These are phyloP conservation scores for Yponomeuta malinellus DNA, from an alignment of 2,888 invertebrate genomes.

Conservation along the genomic window DNA sequence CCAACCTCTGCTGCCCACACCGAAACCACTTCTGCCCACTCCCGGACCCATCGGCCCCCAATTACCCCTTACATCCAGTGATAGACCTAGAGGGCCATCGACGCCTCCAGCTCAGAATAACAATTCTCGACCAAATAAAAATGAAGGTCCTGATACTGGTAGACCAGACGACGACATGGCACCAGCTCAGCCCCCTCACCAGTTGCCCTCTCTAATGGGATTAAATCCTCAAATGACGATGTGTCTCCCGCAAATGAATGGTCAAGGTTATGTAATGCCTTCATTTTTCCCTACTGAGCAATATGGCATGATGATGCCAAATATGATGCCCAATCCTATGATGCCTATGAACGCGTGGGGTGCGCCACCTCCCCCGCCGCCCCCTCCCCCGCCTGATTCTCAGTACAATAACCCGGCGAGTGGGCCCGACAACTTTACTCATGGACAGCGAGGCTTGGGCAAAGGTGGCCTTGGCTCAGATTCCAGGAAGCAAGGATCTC, in stretches of 20 bases:
- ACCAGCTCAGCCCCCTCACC: slow-evolving; percentile 28
- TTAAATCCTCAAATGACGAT: slow-evolving; percentile 58
- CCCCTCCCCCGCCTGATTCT: slow-evolving; percentile 43
- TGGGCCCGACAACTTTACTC: slow-evolving; percentile 36
- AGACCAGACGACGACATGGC: not conserved
- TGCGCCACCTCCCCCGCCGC: slow-evolving; percentile 50
- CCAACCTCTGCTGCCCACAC: slow-evolving; percentile 39
- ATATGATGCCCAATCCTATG: slow-evolving; percentile 34
- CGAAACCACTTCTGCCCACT: slow-evolving; percentile 39
- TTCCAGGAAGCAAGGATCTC: slow-evolving; percentile 63
- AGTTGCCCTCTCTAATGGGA: slow-evolving; percentile 60
- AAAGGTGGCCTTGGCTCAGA: slow-evolving; percentile 65
- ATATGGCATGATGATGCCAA: slow-evolving; percentile 60
- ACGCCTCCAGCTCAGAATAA: slow-evolving; percentile 24
- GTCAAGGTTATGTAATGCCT: slow-evolving; percentile 53
- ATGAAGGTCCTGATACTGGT: not conserved
- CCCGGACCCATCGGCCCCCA: slow-evolving; percentile 47
- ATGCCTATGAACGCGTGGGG: slow-evolving; percentile 44
- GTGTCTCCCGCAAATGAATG: slow-evolving; percentile 54
- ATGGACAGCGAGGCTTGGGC: slow-evolving; percentile 55
- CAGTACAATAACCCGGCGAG: slow-evolving; percentile 31
- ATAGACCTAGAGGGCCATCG: slow-evolving; percentile 35
- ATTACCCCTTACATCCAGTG: slow-evolving; percentile 34
- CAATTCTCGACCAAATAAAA: not conserved
- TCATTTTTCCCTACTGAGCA: slow-evolving; percentile 60